Percentiles rank a stretch among this genome's conserved stretches.
phyloP scores from a whole-genome alignment of 2,888 invertebrate genomes.

The Eilema depressum region DNA sequence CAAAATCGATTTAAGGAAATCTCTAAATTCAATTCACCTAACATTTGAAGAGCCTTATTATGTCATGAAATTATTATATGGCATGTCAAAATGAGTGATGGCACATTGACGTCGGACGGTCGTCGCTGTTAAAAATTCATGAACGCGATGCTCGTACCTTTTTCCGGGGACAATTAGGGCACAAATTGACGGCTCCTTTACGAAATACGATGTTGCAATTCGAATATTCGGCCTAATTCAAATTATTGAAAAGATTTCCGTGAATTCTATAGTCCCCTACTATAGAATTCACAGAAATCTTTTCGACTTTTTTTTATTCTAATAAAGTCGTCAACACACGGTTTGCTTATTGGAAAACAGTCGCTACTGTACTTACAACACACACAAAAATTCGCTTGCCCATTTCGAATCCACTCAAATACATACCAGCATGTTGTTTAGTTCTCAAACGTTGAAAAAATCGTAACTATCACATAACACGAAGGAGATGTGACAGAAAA shows the following conservation, averaged over 20 bases:
- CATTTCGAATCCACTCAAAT: too few species aligned
- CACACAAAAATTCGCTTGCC: too few species aligned
- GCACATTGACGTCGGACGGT: constrained; percentile 48
- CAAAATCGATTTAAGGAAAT: constrained; percentile 14
- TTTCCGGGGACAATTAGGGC: constrained; percentile 42
- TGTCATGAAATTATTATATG: constrained; percentile 57
- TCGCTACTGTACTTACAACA: not conserved
- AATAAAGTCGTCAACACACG: not conserved
- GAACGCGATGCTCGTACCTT: constrained; percentile 46
- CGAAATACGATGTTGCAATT: constrained; percentile 31
- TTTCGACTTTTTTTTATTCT: too few species aligned
- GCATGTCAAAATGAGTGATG: constrained; percentile 56
- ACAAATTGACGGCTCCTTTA: constrained; percentile 48
- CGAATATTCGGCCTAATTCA: constrained; percentile 21
- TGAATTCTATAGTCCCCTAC: not conserved
- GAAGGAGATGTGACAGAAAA: constrained; percentile 16
- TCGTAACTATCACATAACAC: not conserved
- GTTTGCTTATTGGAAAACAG: not conserved
- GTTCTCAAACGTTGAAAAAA: not conserved
- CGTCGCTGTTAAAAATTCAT: constrained; percentile 54
- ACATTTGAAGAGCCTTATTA: constrained; percentile 34
- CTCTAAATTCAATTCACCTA: constrained; percentile 37
- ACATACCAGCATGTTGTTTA: not conserved
- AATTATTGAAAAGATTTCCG: not conserved
- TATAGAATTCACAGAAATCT: too few species aligned